These are phyloP conservation scores for Cirrhinus mrigala DNA, from an alignment of 2,797 vertebrate genomes.

Conservation along the genomic window DNA sequence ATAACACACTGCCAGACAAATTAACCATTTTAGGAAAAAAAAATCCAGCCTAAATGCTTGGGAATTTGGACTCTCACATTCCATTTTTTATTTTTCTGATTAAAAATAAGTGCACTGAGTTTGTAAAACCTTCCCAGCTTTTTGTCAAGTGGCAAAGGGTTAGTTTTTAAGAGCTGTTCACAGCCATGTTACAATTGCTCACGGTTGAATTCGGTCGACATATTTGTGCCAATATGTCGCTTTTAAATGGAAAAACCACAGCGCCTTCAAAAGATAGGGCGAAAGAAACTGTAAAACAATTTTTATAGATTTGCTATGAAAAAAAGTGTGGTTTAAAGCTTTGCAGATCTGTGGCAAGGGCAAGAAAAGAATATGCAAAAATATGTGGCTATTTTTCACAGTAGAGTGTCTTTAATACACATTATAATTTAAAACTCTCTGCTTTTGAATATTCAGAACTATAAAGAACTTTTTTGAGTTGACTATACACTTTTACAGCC, in stretches of 20 bases:
- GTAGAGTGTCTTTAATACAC: not conserved
- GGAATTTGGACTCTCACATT: not conserved
- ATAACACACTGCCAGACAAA: not conserved
- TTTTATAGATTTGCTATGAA: slow-evolving; percentile 29
- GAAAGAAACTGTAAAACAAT: slow-evolving; percentile 4
- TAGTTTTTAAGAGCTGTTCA: slow-evolving; percentile 34
- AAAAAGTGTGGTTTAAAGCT: slow-evolving; percentile 11
- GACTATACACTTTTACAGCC: not conserved
- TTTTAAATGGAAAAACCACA: slow-evolving; percentile 31
- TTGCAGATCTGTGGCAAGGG: not conserved
- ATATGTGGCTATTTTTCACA: not conserved
- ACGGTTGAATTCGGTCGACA: not conserved
- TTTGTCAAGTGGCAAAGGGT: not conserved
- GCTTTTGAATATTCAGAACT: not conserved
- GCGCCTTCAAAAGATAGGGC: slow-evolving; percentile 24
- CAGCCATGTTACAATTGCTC: not conserved
- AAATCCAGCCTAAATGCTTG: not conserved
- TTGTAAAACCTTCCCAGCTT: slow-evolving; percentile 8
- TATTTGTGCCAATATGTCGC: not conserved
- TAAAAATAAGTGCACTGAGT: not conserved
- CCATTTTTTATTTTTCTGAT: not conserved
- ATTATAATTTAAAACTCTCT: not conserved
- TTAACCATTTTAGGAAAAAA: not conserved
- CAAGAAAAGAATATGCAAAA: not conserved
- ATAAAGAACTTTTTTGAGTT: not conserved